phyloP scores from a whole-genome alignment of 2,888 invertebrate species.

The Amblyjoppa fuscipennis region DNA sequence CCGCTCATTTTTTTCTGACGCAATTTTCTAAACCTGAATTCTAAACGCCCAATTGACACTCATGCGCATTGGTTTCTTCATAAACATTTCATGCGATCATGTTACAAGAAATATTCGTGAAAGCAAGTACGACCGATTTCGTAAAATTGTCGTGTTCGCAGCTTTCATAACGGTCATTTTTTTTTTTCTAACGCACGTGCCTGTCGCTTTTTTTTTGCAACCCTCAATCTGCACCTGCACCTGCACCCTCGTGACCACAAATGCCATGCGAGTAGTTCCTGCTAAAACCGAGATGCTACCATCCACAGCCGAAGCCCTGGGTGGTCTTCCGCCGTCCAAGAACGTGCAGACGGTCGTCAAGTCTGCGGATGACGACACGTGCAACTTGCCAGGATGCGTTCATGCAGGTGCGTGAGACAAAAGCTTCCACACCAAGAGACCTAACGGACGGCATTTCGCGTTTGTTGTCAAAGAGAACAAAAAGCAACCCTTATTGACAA shows the following conservation, averaged over 20 bases:
- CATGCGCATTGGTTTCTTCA: not conserved
- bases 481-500: not conserved
- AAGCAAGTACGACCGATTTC: not conserved
- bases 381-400: slow-evolving; percentile 92
- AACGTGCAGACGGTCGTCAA: slow-evolving; percentile 74
- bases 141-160: not conserved
- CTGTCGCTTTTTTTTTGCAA: slow-evolving; percentile 66
- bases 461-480: not conserved
- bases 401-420: slow-evolving; percentile 88
- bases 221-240: slow-evolving; percentile 51
- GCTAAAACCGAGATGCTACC: slow-evolving; percentile 80
- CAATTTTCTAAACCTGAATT: too few species aligned
- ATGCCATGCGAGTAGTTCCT: slow-evolving; percentile 73
- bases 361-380: slow-evolving; percentile 86
- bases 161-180: slow-evolving; percentile 30
- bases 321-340: slow-evolving; percentile 69
- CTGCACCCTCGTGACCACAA: slow-evolving; percentile 62
- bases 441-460: not conserved
- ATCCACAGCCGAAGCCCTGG: slow-evolving; percentile 82
- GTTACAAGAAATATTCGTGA: not conserved
- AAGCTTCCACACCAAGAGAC: not conserved
- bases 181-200: slow-evolving; percentile 60
- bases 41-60: not conserved
- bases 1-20: slow-evolving; percentile 27
- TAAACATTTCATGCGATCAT: not conserved